Evolutionary conservation across 2,888 invertebrate species (phyloP).

Genomic region (Cantharis flavilabris): DNA sequence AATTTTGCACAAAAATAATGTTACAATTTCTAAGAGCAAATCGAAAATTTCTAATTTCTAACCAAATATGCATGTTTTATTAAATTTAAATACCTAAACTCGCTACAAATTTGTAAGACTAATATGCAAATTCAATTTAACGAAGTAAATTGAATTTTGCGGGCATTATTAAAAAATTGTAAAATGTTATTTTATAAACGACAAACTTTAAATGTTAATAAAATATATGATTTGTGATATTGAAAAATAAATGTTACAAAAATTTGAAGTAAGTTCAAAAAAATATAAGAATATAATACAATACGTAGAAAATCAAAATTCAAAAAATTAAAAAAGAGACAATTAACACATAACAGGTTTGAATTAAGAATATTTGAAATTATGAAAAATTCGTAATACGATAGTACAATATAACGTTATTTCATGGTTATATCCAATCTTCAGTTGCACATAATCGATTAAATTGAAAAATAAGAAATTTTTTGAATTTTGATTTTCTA

Average conservation of each 20-base stretch:
- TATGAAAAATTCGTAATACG: too few species aligned
- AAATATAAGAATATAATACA: too few species aligned
- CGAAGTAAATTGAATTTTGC: neutral
- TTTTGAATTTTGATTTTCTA: too few species aligned
- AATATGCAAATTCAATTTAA: neutral
- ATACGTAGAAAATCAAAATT: too few species aligned
- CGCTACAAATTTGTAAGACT: neutral
- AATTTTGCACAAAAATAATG: neutral
- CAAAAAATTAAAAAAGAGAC: too few species aligned
- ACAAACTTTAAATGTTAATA: neutral
- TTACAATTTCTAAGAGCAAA: neutral
- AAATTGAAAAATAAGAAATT: too few species aligned
- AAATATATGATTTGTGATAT: neutral
- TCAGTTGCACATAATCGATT: too few species aligned
- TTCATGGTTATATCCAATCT: too few species aligned
- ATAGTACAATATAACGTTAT: too few species aligned
- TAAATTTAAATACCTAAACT: neutral
- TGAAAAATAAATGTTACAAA: neutral
- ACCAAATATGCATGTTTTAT: neutral
- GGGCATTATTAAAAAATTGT: neutral
- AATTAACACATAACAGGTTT: too few species aligned
- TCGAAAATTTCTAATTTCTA: neutral
- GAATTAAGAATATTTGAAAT: too few species aligned
- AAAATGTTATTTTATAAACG: neutral
- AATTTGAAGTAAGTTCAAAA: neutral